Evolutionary conservation across 2,113 vertebrate genomes (phyloP), one percentile per base, ranked within the genome.

Genomic region (Crotophaga sulcirostris): DNA sequence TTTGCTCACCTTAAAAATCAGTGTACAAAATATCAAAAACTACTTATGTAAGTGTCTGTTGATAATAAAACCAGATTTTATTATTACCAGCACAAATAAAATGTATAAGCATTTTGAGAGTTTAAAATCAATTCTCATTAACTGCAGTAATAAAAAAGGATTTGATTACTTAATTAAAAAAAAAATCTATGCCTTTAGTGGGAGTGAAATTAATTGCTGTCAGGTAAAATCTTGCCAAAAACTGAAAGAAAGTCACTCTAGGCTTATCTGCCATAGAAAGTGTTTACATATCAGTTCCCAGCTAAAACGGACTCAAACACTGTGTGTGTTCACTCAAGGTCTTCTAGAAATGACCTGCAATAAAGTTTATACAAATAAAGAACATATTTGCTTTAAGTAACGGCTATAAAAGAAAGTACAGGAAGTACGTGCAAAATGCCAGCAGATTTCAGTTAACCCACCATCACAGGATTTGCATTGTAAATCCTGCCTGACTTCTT

Each of bases 311-410:
- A 94, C 77, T 76, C 93, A 85, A 96, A 91, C 60, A 89, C 44
- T 18, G 75, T 26, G 47, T 74, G 59, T 24, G 42, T 77, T 93
- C 89, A 87, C 51, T 78, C 94, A 96, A 96, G 94, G 92, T 94
- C 76, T 95, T 78, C 88, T 85, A 47, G 87, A 94, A 95, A 95
- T 21, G 59, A 77, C 80, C 91, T 67, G 84, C 51, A 95, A 80
- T 93, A 72, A 74, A n/a, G 90, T 89, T 96, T 66, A 82, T 29
- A 63, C 84, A 93, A 95, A 95, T 78, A 94, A 70, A 90, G 58
- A 60, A 58, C 2, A 1, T 96, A 87, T 97, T 96, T 96, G 90
- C 93, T 96, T 93, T 89, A 89, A 93, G 86, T 84, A 90, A 89
- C 66, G 4, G 31, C 69, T 81, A 75, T 78, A 89, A 62, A 63